phyloP scores from a whole-genome alignment of 2,888 invertebrate species.

The Parapristionchus giblindavisi region DNA sequence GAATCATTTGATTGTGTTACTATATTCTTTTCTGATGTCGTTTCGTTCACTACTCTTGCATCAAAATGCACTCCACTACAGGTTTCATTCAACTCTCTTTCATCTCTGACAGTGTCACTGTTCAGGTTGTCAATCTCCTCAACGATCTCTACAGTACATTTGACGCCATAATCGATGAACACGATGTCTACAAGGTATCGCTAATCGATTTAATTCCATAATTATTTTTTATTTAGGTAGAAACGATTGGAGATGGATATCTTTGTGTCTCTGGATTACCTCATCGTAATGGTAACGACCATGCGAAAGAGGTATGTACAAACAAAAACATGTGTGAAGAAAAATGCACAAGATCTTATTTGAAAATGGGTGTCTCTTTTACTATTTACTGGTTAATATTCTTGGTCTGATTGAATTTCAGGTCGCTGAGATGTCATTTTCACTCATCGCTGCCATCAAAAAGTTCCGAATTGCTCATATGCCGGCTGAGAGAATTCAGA shows the following conservation, averaged over 20 bases:
- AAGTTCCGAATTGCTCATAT: slow-evolving; percentile 51
- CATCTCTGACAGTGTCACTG: not conserved
- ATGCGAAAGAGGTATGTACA: slow-evolving; percentile 42
- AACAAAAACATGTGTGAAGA: too few species aligned
- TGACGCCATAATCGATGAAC: slow-evolving; percentile 62
- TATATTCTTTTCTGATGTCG: slow-evolving; percentile 55
- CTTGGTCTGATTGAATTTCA: slow-evolving; percentile 22
- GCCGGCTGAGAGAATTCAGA: slow-evolving; percentile 52
- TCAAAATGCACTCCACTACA: slow-evolving; percentile 54
- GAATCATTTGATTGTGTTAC: slow-evolving; percentile 63
- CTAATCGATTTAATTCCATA: not conserved
- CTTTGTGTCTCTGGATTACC: slow-evolving; percentile 61
- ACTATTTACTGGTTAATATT: too few species aligned
- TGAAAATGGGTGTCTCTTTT: not conserved
- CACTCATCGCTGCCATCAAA: slow-evolving; percentile 47
- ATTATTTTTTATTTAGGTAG: slow-evolving; percentile 46
- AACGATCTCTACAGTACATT: slow-evolving; percentile 66
- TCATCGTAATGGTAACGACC: slow-evolving; percentile 62
- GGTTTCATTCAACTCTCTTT: slow-evolving; percentile 38
- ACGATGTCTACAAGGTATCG: slow-evolving; percentile 63
- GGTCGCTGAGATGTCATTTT: slow-evolving; percentile 49
- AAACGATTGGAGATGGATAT: slow-evolving; percentile 64
- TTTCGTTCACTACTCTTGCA: slow-evolving; percentile 55
- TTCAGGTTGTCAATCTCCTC: slow-evolving; percentile 62
- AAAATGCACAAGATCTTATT: too few species aligned